Base-by-base conservation (phyloP, 2,113 vertebrate genomes). In the Varanus komodoensis region DNA sequence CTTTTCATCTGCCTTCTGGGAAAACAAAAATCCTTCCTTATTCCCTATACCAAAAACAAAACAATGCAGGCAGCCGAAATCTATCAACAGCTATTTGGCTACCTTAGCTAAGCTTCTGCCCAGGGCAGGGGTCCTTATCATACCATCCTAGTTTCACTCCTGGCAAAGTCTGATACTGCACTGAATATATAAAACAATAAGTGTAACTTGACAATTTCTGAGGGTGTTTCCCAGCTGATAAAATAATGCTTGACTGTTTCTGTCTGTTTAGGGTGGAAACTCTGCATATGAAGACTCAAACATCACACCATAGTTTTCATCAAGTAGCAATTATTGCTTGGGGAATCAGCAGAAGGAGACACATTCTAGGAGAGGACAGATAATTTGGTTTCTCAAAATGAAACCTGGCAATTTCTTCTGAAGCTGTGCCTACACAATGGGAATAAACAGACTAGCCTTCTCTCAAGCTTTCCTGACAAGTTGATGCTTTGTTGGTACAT, bases 201-300 rank as follows among this genome's bases (percentile, higher is more conserved):
- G 61, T 21, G 19, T 64, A 21, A 64, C 15, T 19, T 64, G 14
- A 50, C 8, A 17, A 82, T 84, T 92, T 83, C 9, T 85, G 2
- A 80, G 38, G 1, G 0, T 91, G 48, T 92, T 78, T 91, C 78
- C 6, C 6, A 89, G 27, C 86, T 91, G 85, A 91, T 52, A 86
- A 90, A 6, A 57, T 64, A 71, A 15, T 9, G 1, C 2, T 8
- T 11, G 48, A 71, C n/a, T 44, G 52, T 67, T 84, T 83, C 61
- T 17, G 50, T 27, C 12, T 88, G 12, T 73, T 79, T 14, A 48
- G 25, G n/a, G 29, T 38, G 52, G 25, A 67, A 57, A 38, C 32
- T 1, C n/a, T 48, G 44, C n/a, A 78, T 48, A 67, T 44, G 64
- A 25, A 44, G 23, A 29, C 15, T 71, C 19, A 4, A 12, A 50